Base-by-base conservation (phyloP, 2,113 vertebrate genomes). In the Petrocephalus microphthalmus region DNA sequence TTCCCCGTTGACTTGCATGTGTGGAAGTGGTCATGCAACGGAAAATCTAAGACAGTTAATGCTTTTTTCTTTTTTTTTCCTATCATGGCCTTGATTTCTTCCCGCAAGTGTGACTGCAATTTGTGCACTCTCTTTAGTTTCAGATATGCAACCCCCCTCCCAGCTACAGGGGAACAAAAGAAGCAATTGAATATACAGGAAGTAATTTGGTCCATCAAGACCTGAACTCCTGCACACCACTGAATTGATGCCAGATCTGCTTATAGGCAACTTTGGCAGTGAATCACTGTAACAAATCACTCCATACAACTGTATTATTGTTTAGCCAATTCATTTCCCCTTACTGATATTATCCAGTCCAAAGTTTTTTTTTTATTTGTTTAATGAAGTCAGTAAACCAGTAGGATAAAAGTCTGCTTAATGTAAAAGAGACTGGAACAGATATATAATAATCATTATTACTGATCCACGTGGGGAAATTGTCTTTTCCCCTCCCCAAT, bases 191-290 rank as follows among this genome's bases (percentile, higher is more conserved):
- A 93, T 87, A 91, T 91, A 91, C 90, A 90, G 88, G 92, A 91
- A 93, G 91, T 91, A 92, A 91, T 86, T 89, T 91, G 93, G 91
- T 91, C 93, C 93, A 91, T 93, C 91, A 85, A 92, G 90, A 89
- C 74, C 49, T 54, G 91, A 91, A 94, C 92, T 91, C 92, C 89
- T 92, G 88, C 92, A 90, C 89, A 88, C 90, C 89, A 91, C 92
- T 92, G 94, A 95, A 95, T 94, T 91, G 94, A 93, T 94, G 90
- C 94, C 94, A 95, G 94, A 95, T 92, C 93, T 90, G 92, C 89
- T 92, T 91, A 92, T 90, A 91, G 92, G 91, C 91, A 88, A 71
- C 89, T 88, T 91, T 92, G 87, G 82, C 86, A 88, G 89, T 86
- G 91, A 92, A 93, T 92, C 88, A 89, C 86, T 87, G 88, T 7